These are phyloP conservation scores for Cotesia typhae DNA, from an alignment of 1,140 invertebrate genomes.

Conservation along the genomic window DNA sequence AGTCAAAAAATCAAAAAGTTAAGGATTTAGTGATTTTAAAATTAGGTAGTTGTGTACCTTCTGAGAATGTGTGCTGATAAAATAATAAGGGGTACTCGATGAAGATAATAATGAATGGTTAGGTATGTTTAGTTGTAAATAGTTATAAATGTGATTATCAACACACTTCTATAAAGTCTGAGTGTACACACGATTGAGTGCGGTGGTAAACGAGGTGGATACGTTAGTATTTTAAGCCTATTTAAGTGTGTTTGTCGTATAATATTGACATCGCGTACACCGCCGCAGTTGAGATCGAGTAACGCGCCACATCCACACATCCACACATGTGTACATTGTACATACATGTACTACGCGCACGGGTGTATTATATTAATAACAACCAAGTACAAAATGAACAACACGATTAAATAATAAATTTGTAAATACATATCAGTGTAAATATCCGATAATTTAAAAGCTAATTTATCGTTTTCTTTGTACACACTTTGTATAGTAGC, in stretches of 20 bases:
- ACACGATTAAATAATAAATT: too few species aligned
- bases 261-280: constrained; percentile 66
- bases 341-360: neutral
- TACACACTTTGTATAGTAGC: too few species aligned
- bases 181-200: constrained; percentile 55
- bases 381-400: neutral
- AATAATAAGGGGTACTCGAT: constrained; percentile 4
- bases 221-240: constrained; percentile 66
- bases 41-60: too few species aligned
- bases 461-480: too few species aligned
- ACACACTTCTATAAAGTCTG: constrained; percentile 60
- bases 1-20: too few species aligned
- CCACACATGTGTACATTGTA: neutral
- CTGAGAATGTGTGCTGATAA: neutral
- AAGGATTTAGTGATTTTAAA: too few species aligned
- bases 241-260: constrained; percentile 67
- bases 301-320: constrained; percentile 43
- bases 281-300: constrained; percentile 45
- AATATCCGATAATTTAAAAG: too few species aligned
- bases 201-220: constrained; percentile 56
- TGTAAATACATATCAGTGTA: too few species aligned
- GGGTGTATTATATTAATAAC: constrained; percentile 7
- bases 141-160: constrained; percentile 24
- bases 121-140: constrained; percentile 10
- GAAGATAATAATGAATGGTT: constrained; percentile 5